Base-by-base conservation (phyloP, 2,888 invertebrate species). In the Lycaena phlaeas region DNA sequence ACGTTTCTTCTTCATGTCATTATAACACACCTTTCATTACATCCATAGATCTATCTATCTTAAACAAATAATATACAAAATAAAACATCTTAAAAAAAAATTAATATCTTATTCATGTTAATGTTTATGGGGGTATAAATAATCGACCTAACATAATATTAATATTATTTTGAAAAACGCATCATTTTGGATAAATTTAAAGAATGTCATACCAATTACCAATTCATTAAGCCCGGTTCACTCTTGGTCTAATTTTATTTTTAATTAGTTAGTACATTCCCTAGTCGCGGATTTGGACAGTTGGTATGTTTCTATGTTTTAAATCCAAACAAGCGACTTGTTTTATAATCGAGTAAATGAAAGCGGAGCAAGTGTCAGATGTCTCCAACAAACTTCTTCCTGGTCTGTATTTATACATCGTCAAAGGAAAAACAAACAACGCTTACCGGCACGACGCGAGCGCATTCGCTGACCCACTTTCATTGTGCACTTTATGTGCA, bases 401-500 rank as follows among this genome's bases (percentile, higher is more conserved):
- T 74, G 69, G 70, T 72, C 67, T 65, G 63, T 77, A 78, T 79
- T 81, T 79, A 81, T 77, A 77, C 64, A 66, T 69, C 68, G 71
- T 72, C 75, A 71, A 56, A 60, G 68, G 68, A 77, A 82, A 81
- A 82, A 79, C 72, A 82, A 81, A 77, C 77, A 77, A 75, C 57
- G 61, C 66, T 59, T 51, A 55, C 68, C 68, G 69, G 68, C 61
- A 57, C 52, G 52, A 50, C 54, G 53, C 52, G 43, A 46, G 43
- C 52, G 46, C 45, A 44, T 41, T 34, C 37, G 27, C 36, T 40
- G 37, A 28, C 34, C 40, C 43, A 37, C 30, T 27, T 42, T 36
- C 42, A 51, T 40, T 49, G 34, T 53, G 46, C 42, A 48, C 52
- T 53, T 47, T 51, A 54, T 50, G 36, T 6, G 14, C 38, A 30